Evolutionary conservation across 2,113 vertebrate genomes (phyloP).

Genomic region (Nibea coibor): DNA sequence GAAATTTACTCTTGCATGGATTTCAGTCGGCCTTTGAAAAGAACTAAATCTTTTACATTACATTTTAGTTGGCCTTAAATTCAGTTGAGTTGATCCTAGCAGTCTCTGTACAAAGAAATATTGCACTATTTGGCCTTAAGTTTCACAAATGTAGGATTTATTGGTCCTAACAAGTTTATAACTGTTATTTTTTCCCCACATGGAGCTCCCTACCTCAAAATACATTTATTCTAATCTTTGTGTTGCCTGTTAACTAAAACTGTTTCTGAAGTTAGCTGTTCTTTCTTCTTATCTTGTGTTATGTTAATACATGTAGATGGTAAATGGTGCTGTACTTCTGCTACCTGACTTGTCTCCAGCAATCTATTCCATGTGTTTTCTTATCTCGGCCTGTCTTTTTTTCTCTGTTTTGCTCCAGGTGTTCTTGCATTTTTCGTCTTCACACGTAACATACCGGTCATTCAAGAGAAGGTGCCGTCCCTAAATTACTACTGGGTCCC

Average conservation of each 20-base stretch:
- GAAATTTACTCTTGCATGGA: neutral
- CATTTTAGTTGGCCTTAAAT: neutral
- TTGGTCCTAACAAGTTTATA: neutral
- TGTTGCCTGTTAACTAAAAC: neutral
- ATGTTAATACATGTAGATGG: neutral
- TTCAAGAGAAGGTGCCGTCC: constrained; percentile 86
- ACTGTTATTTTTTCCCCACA: neutral
- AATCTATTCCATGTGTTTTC: neutral
- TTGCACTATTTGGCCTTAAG: neutral
- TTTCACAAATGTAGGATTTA: neutral
- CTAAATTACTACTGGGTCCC: constrained; percentile 97
- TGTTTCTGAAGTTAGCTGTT: neutral
- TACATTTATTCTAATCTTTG: neutral
- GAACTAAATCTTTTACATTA: neutral
- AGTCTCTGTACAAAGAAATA: neutral
- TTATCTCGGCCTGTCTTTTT: neutral
- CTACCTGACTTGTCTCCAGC: too few relatives aligned
- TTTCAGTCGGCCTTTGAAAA: neutral
- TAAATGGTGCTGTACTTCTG: neutral
- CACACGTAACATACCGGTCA: constrained; percentile 86
- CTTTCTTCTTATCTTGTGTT: too few relatives aligned
- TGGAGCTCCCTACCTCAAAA: neutral
- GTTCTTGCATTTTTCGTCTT: constrained; percentile 94
- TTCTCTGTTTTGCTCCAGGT: constrained; percentile 80
- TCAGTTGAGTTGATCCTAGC: neutral